Percentiles rank a stretch among this genome's conserved stretches.
These are phyloP conservation scores for Periphyllus acericola DNA, from an alignment of 2,888 invertebrate species.

Conservation along the genomic window DNA sequence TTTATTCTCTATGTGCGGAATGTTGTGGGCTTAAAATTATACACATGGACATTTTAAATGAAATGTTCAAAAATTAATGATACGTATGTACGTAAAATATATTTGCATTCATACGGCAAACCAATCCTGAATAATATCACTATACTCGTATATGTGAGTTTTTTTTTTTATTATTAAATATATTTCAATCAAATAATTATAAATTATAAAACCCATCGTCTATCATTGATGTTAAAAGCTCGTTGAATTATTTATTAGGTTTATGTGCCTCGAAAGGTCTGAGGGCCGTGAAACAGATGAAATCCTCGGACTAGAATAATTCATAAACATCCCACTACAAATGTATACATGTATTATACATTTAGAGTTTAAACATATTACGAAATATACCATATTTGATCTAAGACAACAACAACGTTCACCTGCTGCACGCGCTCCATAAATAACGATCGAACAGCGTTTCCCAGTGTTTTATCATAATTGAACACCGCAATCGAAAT, in stretches of 20 bases:
- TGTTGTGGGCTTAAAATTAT: no score
- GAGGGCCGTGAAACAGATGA: background rate
- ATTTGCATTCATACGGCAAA: background rate
- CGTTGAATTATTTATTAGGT: constrained; percentile 31
- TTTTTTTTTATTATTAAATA: background rate
- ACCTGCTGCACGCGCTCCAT: background rate
- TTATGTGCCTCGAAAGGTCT: background rate
- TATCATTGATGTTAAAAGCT: constrained; percentile 14
- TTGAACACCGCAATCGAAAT: background rate
- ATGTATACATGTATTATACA: constrained; percentile 10
- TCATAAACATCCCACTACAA: constrained; percentile 11
- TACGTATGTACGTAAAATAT: background rate
- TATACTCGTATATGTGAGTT: background rate
- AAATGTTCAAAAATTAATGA: no score
- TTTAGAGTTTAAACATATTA: constrained; percentile 20
- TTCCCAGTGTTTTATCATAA: background rate
- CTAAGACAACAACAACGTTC: constrained; percentile 7
- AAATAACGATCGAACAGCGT: constrained; percentile 19
- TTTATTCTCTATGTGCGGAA: no score
- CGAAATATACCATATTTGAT: constrained; percentile 17
- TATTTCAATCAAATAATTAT: background rate
- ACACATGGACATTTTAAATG: no score
- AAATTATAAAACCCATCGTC: background rate
- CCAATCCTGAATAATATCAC: background rate
- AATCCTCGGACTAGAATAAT: constrained; percentile 1